These are phyloP conservation scores for Drosophila picticornis DNA, from an alignment of 2,888 invertebrate genomes.

Conservation along the genomic window DNA sequence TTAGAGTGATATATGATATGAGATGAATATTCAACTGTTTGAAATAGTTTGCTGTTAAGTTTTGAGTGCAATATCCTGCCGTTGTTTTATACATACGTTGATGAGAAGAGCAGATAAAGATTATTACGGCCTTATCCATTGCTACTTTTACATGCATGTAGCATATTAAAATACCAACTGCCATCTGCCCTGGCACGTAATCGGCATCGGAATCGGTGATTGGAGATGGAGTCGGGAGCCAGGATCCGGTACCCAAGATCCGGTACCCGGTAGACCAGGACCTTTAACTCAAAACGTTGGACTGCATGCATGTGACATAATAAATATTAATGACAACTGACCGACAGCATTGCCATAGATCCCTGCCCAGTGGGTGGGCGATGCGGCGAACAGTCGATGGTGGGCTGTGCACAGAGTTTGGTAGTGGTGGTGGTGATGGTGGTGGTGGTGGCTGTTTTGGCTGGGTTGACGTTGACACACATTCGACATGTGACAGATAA, in stretches of 20 bases:
- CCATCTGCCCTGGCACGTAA: slow-evolving; percentile 57
- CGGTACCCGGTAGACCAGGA: slow-evolving; percentile 19
- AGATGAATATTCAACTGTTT: background rate
- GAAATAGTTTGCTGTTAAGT: background rate
- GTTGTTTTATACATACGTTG: slow-evolving; percentile 1
- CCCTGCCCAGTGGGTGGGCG: slow-evolving; percentile 58
- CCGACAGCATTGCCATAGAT: slow-evolving; percentile 70
- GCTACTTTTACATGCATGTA: slow-evolving; percentile 57
- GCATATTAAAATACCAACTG: slow-evolving; percentile 65
- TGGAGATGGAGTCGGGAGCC: slow-evolving; percentile 16
- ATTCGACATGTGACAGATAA: slow-evolving; percentile 81
- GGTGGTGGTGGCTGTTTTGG: slow-evolving; percentile 18
- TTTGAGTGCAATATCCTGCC: background rate
- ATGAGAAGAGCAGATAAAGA: slow-evolving; percentile 10
- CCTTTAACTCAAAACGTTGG: slow-evolving; percentile 43
- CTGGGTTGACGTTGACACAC: slow-evolving; percentile 69
- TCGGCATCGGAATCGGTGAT: slow-evolving; percentile 26
- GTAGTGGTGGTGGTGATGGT: background rate
- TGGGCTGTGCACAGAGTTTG: background rate
- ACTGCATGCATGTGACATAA: slow-evolving; percentile 78
- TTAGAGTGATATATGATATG: background rate
- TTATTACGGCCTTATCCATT: slow-evolving; percentile 15
- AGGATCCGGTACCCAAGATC: slow-evolving; percentile 9
- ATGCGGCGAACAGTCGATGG: slow-evolving; percentile 8
- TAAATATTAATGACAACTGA: slow-evolving; percentile 83